Evolutionary conservation across 1,140 invertebrate genomes (phyloP).

Genomic region (Ceratosolen solmsi): DNA sequence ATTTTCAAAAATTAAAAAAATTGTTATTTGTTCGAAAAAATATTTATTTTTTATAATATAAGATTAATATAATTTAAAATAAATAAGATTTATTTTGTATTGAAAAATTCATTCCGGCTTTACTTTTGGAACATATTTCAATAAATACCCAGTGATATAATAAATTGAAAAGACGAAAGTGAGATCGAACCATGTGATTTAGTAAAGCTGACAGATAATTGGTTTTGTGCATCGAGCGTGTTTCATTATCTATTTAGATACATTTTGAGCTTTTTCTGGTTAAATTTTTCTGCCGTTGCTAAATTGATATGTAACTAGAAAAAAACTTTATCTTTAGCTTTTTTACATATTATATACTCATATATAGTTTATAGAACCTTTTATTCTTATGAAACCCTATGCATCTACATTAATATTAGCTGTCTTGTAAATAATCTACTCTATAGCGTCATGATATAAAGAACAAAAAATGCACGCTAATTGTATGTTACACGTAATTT

Average conservation of each 20-base stretch:
- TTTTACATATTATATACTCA: constrained; percentile 32
- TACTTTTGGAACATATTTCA: no score
- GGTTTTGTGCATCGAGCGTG: constrained; percentile 16
- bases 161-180: no score
- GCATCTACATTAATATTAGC: not conserved
- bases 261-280: constrained; percentile 30
- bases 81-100: no score
- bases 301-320: constrained; percentile 48
- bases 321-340: constrained; percentile 48
- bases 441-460: constrained; percentile 25
- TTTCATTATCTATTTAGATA: constrained; percentile 23
- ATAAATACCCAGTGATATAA: no score
- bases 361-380: not conserved
- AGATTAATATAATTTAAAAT: no score
- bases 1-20: no score
- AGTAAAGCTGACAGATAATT: constrained; percentile 22
- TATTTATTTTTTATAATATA: no score
- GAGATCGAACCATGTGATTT: not conserved
- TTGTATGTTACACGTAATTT: constrained; percentile 18
- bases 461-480: constrained; percentile 34
- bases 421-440: constrained; percentile 20
- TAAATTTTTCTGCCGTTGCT: constrained; percentile 33
- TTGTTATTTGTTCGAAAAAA: no score
- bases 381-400: not conserved
- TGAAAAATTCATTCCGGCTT: constrained; percentile 1